Evolutionary conservation across 2,888 invertebrate genomes (phyloP).

Genomic region (Erebia palarica): DNA sequence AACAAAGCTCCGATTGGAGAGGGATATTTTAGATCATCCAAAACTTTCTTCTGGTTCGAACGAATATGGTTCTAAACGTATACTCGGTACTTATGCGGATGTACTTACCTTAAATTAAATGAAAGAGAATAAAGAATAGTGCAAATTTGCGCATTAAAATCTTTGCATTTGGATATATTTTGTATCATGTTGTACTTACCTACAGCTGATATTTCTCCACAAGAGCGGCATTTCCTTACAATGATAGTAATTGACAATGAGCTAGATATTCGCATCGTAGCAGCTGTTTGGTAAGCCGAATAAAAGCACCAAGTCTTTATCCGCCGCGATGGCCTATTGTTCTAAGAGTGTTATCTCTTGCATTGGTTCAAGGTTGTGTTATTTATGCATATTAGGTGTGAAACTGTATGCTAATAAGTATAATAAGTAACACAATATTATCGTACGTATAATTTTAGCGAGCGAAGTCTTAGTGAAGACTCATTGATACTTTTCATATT

Average conservation of each 20-base stretch:
- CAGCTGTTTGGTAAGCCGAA: slow-evolving; percentile 30
- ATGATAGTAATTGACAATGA: slow-evolving; percentile 25
- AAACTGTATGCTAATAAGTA: slow-evolving; percentile 29
- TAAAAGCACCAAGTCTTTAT: slow-evolving; percentile 29
- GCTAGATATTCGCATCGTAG: slow-evolving; percentile 10
- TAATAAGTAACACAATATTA: slow-evolving; percentile 3
- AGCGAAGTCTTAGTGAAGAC: neutral
- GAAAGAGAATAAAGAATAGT: too few species aligned
- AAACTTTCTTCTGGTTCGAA: neutral
- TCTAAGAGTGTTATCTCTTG: slow-evolving; percentile 31
- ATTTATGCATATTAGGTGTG: slow-evolving; percentile 34
- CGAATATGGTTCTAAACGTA: neutral
- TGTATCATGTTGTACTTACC: too few species aligned
- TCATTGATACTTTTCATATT: too few species aligned
- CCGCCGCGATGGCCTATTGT: slow-evolving; percentile 34
- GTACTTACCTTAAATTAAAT: too few species aligned
- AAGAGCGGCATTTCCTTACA: slow-evolving; percentile 21
- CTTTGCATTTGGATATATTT: neutral
- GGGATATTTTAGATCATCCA: neutral
- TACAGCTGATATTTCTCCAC: slow-evolving; percentile 10
- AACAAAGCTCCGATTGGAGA: neutral
- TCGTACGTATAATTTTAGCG: neutral
- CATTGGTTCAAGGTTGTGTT: slow-evolving; percentile 44
- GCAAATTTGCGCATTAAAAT: too few species aligned
- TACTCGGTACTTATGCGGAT: too few species aligned